A percentile compares a stretch with the other conserved stretches of the same genome.
Evolutionary conservation across 2,888 invertebrate genomes (phyloP).

Genomic region (Thymelicus acteon): DNA sequence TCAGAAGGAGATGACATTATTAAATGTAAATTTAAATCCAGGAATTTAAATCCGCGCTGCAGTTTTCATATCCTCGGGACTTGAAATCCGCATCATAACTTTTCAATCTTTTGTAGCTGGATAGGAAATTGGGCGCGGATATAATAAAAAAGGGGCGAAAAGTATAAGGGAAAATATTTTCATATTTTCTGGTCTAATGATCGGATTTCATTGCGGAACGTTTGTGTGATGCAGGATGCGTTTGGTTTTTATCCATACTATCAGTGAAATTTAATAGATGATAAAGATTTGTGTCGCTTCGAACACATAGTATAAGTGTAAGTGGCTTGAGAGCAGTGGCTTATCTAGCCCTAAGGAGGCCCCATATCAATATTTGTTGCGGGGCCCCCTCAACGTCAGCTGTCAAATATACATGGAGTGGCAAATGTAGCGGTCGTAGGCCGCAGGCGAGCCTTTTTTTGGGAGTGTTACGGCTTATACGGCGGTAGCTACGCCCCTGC

Average conservation of each 20-base stretch:
- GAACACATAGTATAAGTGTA: no score
- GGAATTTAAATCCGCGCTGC: conserved; percentile 22
- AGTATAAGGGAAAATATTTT: conserved; percentile 27
- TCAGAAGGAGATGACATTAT: conserved; percentile 21
- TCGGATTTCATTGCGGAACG: conserved; percentile 7
- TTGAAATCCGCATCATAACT: conserved; percentile 24
- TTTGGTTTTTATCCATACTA: neutral
- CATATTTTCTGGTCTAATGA: conserved; percentile 18
- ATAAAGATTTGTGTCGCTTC: no score
- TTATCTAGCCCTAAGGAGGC: no score
- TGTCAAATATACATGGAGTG: no score
- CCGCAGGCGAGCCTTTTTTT: no score
- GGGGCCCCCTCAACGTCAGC: no score
- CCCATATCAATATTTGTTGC: no score
- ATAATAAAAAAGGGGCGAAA: conserved; percentile 23
- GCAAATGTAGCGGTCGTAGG: no score
- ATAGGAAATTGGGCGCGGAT: conserved; percentile 38
- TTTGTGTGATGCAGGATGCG: neutral
- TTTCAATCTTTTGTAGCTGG: conserved; percentile 34
- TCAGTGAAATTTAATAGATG: neutral
- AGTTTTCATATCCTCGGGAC: conserved; percentile 14
- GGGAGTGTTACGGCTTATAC: no score
- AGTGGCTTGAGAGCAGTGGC: no score
- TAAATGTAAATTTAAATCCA: conserved; percentile 28
- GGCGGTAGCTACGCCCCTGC: no score